These are phyloP conservation scores for Mimachlamys varia DNA, from an alignment of 2,888 invertebrate species.

Conservation along the genomic window DNA sequence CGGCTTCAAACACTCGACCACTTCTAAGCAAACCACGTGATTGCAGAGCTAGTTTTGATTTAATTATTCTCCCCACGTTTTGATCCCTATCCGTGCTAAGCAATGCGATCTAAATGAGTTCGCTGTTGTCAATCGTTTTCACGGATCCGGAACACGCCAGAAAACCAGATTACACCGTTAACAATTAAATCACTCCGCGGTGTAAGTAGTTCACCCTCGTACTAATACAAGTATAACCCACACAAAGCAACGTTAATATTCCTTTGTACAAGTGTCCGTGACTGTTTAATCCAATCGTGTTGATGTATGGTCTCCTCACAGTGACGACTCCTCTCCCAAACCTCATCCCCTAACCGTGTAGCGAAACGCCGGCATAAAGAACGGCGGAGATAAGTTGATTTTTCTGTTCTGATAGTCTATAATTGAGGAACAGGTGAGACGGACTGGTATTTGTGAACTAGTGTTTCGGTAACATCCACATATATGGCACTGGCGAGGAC, in stretches of 20 bases:
- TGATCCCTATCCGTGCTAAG: neutral
- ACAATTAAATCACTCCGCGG: constrained; percentile 17
- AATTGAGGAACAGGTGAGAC: no score
- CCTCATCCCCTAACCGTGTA: neutral
- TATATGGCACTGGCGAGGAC: no score
- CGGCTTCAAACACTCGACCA: neutral
- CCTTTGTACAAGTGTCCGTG: neutral
- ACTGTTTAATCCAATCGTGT: neutral
- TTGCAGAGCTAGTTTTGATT: neutral
- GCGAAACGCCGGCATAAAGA: neutral
- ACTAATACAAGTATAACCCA: neutral
- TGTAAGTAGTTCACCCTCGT: constrained; percentile 22
- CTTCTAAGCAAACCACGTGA: neutral
- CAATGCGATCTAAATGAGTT: constrained; percentile 6
- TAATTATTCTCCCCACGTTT: constrained; percentile 14
- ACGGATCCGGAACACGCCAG: neutral
- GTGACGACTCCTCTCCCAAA: neutral
- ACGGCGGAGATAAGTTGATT: no score
- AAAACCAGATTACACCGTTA: neutral
- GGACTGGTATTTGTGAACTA: no score
- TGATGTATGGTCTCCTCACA: neutral
- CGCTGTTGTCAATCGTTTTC: neutral
- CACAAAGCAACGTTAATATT: neutral
- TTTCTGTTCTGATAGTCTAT: no score
- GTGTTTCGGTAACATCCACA: no score